Evolutionary conservation across 2,888 invertebrate genomes (phyloP), one percentile per base, ranked within the genome.

Genomic region (Cephus runcator): DNA sequence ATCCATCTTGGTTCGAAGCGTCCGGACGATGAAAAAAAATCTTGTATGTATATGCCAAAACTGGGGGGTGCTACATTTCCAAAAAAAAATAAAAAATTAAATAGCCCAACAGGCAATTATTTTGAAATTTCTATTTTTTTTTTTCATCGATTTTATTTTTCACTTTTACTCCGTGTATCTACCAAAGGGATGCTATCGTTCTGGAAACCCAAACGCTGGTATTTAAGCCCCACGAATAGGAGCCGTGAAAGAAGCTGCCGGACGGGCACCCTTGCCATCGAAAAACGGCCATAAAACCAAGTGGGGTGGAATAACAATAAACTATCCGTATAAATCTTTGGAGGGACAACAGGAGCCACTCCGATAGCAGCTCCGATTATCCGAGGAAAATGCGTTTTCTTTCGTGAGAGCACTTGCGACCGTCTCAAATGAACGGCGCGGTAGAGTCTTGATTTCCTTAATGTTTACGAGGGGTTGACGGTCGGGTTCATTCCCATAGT

Each of bases 261-360:
- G 82, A 82, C 84, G 83, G 83, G 82, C 75, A 40, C 73, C 69
- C 56, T 71, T 68, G 40, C 68, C 71, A 80, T 83, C 79, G 81
- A 86, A 85, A 83, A 84, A 84, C 87, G 83, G 84, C 88, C 88
- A 88, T 89, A 88, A 89, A 90, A 90, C 87, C 87, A 88, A 89
- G 89, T 88, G 87, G 87, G 85, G 87, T 84, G 86, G 88, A 89
- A 90, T 89, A 89, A 89, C 89, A 89, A 89, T 90, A 88, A 90
- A 88, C 89, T 87, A 89, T 89, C 87, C 85, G 82, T 84, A 89
- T 89, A 89, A 90, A 90, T 90, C 89, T 87, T 82, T 80, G 83
- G 83, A 85, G 85, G 85, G 87, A 87, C 85, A 84, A 84, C 82
- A 40, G 83, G 83, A 82, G 82, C 81, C 81, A 82, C 80, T 86